Base-by-base conservation (phyloP, 2,888 invertebrate genomes). In the Seira ritae region DNA sequence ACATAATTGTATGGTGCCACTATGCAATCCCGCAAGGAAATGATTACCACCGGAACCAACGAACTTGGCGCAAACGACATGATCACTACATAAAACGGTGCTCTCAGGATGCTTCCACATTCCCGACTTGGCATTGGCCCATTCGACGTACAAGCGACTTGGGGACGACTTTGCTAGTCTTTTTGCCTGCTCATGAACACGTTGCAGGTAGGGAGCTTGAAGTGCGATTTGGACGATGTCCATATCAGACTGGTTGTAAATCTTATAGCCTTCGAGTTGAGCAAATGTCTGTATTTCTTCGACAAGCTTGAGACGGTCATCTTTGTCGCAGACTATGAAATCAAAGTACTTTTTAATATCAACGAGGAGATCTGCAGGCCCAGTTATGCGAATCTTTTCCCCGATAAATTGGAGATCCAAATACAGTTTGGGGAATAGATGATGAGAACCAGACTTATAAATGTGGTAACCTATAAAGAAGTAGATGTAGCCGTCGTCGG, bases 391-490 rank as follows among this genome's bases (percentile, higher is more conserved):
- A 77, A 95, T 93, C 91, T 95, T 95, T 72, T 94, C 93, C 75
- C 94, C 94, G 76, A 95, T 91, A 90, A 95, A 95, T 88, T 92
- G 92, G 83, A 95, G 92, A 91, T 95, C 92, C 55, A 94, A 91
- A 90, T 93, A 95, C 84, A 95, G 90, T 37, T 91, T 91, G 24
- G 92, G 91, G 90, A 95, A 95, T 86, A 92, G 87, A 91, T 88
- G 73, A 46, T 80, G 80, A 31, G 79, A 69, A 31, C 91, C 90
- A 0, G 94, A 94, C 87, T 92, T 91, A 80, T 92, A 91, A 80
- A 95, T 91, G 90, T 95, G 95, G 89, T 95, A 93, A 0, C 94
- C 95, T 71, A 95, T 92, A 89, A 94, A 95, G 46, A 93, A 94
- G 12, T 93, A 94, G 88, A 95, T 94, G 89, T 95, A 95, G 69